phyloP scores from a whole-genome alignment of 2,888 invertebrate species.

The Beris morrisii region DNA sequence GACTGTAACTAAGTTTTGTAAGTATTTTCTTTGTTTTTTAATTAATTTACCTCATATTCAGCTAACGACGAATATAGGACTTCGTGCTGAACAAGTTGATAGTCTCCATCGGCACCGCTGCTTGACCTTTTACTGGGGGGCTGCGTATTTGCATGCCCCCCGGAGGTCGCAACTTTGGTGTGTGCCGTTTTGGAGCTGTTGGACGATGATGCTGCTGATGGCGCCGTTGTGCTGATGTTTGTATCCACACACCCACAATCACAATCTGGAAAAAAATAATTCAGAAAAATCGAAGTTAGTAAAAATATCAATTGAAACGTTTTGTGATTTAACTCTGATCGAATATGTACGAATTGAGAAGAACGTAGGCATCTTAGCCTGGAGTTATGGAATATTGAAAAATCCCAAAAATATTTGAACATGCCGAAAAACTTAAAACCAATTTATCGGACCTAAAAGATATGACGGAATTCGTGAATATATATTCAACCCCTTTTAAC shows the following conservation, averaged over 20 bases:
- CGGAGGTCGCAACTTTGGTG: constrained; percentile 57
- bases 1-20: too few species aligned
- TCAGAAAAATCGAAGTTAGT: constrained; percentile 11
- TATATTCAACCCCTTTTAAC: too few species aligned
- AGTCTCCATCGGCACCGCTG: constrained; percentile 93
- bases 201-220: constrained; percentile 43
- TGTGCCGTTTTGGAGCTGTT: constrained; percentile 57
- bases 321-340: too few species aligned
- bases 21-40: too few species aligned
- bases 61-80: constrained; percentile 95
- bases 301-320: not conserved
- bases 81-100: constrained; percentile 98
- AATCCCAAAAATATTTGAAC: too few species aligned
- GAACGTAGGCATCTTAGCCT: too few species aligned
- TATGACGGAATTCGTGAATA: too few species aligned
- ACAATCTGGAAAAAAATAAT: constrained; percentile 47
- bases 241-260: constrained; percentile 57
- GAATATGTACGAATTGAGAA: too few species aligned
- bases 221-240: constrained; percentile 44
- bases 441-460: too few species aligned
- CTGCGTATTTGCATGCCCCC: constrained; percentile 60
- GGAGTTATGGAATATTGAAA: too few species aligned
- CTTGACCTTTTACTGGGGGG: constrained; percentile 70
- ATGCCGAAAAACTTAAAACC: too few species aligned
- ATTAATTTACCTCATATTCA: constrained; percentile 66